Evolutionary conservation across 2,113 vertebrate genomes (phyloP).

Genomic region (Anseranas semipalmata): DNA sequence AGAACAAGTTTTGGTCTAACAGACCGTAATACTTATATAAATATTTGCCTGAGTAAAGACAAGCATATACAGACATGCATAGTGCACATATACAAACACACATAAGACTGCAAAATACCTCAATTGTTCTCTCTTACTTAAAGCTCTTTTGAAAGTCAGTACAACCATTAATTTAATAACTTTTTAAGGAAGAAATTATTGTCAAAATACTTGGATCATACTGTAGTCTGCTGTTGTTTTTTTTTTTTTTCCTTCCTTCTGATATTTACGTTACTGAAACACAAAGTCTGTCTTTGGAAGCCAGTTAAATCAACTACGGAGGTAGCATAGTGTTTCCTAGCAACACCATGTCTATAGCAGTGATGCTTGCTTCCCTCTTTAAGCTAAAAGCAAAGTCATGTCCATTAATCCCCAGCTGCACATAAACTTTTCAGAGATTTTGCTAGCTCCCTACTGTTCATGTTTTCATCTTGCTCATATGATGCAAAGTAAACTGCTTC

Average conservation of each 20-base stretch:
- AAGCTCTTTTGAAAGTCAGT: background rate
- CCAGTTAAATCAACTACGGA: constrained; percentile 62
- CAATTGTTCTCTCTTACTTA: background rate
- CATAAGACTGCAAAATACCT: background rate
- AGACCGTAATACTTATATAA: background rate
- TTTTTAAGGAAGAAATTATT: background rate
- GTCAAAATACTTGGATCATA: background rate
- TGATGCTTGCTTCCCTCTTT: constrained; percentile 69
- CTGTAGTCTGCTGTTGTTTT: constrained; percentile 36
- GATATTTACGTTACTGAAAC: constrained; percentile 60
- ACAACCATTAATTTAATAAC: background rate
- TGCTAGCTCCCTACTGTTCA: constrained; percentile 74
- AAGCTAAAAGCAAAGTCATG: constrained; percentile 77
- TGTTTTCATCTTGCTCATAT: constrained; percentile 76
- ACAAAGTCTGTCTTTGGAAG: constrained; percentile 55
- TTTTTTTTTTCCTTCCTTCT: background rate
- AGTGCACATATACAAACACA: background rate
- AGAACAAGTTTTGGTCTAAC: background rate
- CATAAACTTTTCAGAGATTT: constrained; percentile 75
- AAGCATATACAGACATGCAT: background rate
- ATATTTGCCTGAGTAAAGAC: background rate
- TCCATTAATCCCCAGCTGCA: constrained; percentile 83
- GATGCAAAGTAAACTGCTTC: constrained; percentile 70
- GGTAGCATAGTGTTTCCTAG: constrained; percentile 75
- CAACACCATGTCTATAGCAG: constrained; percentile 71